phyloP scores from a whole-genome alignment of 2,888 invertebrate genomes.

The Balanococcus diminutus region DNA sequence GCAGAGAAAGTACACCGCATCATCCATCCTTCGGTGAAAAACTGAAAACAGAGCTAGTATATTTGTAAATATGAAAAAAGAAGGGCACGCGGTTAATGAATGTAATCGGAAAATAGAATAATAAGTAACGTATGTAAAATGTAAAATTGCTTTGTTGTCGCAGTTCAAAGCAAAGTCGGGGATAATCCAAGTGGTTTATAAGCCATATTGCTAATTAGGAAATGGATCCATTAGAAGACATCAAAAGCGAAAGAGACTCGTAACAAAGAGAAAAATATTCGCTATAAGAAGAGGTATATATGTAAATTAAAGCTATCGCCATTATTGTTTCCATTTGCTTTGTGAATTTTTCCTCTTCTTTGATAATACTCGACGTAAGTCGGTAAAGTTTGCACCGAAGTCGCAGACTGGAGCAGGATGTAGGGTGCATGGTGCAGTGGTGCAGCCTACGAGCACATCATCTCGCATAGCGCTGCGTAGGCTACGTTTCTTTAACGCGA shows the following conservation, averaged over 20 bases:
- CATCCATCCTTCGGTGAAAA: not conserved
- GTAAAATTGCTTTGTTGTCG: conserved; percentile 47
- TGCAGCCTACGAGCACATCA: no score
- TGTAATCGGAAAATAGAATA: conserved; percentile 55
- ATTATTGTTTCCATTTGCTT: conserved; percentile 46
- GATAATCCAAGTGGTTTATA: conserved; percentile 49
- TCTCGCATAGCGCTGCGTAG: not conserved
- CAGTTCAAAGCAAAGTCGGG: conserved; percentile 31
- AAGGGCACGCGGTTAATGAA: conserved; percentile 43
- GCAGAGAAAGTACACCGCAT: not conserved
- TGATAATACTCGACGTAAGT: not conserved
- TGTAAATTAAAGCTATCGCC: conserved; percentile 52
- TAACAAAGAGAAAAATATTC: conserved; percentile 35
- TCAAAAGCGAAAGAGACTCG: conserved; percentile 34
- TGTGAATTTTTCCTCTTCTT: conserved; percentile 54
- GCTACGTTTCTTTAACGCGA: not conserved
- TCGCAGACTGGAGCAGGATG: not conserved
- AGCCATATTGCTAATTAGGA: conserved; percentile 53
- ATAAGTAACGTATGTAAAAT: conserved; percentile 53
- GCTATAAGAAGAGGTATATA: not conserved
- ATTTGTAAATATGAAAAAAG: no score
- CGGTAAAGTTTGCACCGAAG: no score
- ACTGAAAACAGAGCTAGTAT: no score
- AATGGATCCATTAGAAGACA: conserved; percentile 48
- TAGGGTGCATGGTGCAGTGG: not conserved